Percentiles rank a stretch among this genome's conserved stretches.
Conservation (phyloP, 2,888 invertebrate species). For the Rambutsinella grinnellia region DNA sequence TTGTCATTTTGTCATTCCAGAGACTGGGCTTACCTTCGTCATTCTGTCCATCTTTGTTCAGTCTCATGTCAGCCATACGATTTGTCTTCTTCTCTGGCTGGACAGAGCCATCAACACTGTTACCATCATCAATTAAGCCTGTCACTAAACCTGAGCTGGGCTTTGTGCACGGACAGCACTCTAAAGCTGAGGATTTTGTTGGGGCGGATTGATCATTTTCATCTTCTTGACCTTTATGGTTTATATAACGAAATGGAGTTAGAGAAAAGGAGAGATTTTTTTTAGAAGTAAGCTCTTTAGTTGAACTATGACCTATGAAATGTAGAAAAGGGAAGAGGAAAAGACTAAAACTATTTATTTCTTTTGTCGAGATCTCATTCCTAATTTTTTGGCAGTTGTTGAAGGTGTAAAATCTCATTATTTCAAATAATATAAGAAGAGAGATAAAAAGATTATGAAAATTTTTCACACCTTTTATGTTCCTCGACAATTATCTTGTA, state of each 20-base stretch:
- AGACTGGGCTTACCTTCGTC: constrained; percentile 52
- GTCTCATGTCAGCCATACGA: constrained; percentile 2
- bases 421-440: no score
- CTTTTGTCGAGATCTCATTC: no score
- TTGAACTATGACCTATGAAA: no score
- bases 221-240: constrained; percentile 20
- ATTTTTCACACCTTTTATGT: no score
- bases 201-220: no score
- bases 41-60: constrained; percentile 30
- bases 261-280: not conserved
- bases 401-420: no score
- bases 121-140: constrained; percentile 22
- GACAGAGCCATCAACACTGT: constrained; percentile 14
- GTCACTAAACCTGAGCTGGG: not conserved
- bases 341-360: constrained; percentile 20
- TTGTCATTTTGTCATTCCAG: not conserved
- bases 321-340: not conserved
- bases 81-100: constrained; percentile 27
- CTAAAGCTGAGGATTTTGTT: not conserved
- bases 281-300: no score
- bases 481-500: no score
- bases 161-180: constrained; percentile 30
- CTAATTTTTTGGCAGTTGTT: no score
- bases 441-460: no score
- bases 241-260: not conserved